A percentile compares a stretch with the other conserved stretches of the same genome.
Conservation (phyloP, 2,888 invertebrate species). For the Abscondita cerata region DNA sequence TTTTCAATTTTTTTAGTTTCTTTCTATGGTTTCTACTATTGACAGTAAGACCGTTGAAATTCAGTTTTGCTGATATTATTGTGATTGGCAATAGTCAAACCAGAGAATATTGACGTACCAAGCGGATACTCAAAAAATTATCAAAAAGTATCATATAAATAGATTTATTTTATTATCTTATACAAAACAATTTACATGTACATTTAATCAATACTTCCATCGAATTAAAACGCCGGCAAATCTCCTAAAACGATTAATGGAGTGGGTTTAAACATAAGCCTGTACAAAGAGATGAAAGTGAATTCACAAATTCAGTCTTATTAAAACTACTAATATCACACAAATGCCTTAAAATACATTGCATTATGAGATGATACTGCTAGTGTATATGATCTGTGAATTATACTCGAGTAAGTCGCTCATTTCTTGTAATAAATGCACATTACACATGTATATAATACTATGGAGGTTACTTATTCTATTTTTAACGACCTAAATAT, state of each 20-base stretch:
- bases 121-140: no score
- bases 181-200: slow-evolving; percentile 33
- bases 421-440: no score
- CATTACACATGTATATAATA: no score
- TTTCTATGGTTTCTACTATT: no score
- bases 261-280: slow-evolving; percentile 24
- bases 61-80: no score
- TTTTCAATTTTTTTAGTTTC: no score
- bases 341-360: slow-evolving; percentile 32
- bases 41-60: no score
- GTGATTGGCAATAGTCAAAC: no score
- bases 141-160: slow-evolving; percentile 29
- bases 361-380: slow-evolving; percentile 29
- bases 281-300: slow-evolving; percentile 30
- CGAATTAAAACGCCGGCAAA: neutral
- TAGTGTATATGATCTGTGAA: slow-evolving; percentile 3
- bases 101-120: no score
- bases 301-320: slow-evolving; percentile 48
- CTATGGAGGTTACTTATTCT: no score
- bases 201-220: slow-evolving; percentile 28
- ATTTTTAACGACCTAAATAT: no score
- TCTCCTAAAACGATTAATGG: slow-evolving; percentile 21
- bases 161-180: slow-evolving; percentile 31
- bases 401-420: neutral
- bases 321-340: slow-evolving; percentile 48